Percentiles rank a stretch among this genome's conserved stretches.
Conservation (phyloP, 2,797 vertebrate genomes). For the Erpetoichthys calabaricus region DNA sequence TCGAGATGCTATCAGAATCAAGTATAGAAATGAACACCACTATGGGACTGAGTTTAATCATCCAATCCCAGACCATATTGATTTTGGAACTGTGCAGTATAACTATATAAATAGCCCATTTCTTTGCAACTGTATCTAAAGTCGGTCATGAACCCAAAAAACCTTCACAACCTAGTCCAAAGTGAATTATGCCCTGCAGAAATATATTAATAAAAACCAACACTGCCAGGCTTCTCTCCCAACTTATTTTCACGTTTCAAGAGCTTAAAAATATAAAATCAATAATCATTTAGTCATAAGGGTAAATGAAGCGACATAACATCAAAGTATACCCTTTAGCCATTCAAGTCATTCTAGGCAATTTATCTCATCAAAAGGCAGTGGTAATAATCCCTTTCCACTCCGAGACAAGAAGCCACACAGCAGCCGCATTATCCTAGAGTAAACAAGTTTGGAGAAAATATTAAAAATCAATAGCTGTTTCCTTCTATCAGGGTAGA, state of each 20-base stretch:
- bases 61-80: constrained; percentile 67
- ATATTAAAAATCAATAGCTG: constrained; percentile 86
- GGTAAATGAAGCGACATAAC: constrained; percentile 79
- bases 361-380: constrained; percentile 73
- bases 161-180: constrained; percentile 63
- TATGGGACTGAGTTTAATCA: constrained; percentile 70
- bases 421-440: constrained; percentile 61
- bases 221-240: constrained; percentile 54
- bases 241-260: constrained; percentile 73
- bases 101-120: constrained; percentile 74
- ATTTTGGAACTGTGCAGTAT: constrained; percentile 67
- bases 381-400: constrained; percentile 64
- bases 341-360: constrained; percentile 63
- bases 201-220: constrained; percentile 71
- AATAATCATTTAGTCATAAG: constrained; percentile 92
- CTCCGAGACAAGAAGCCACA: constrained; percentile 54
- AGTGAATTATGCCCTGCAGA: constrained; percentile 68
- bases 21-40: constrained; percentile 58
- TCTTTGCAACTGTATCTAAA: constrained; percentile 60
- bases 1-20: constrained; percentile 45
- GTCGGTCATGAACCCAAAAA: constrained; percentile 63
- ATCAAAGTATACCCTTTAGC: constrained; percentile 74
- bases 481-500: constrained; percentile 75
- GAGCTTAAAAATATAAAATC: constrained; percentile 79
- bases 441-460: constrained; percentile 75